Base-by-base conservation (phyloP, 2,113 vertebrate genomes). In the Casuarius casuarius region DNA sequence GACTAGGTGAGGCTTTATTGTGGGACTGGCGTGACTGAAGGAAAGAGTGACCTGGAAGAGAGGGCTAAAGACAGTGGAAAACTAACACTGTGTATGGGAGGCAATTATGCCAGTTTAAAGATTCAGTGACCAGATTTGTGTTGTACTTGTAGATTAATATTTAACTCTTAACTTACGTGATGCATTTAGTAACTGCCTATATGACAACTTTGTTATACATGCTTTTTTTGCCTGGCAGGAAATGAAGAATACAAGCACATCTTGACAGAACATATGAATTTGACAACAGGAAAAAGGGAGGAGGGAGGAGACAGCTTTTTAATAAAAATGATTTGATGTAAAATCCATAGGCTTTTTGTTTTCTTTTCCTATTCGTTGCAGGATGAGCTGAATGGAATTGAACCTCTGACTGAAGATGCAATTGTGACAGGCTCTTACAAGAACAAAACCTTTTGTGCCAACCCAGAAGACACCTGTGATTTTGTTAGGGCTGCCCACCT, bases 381-480 rank as follows among this genome's bases (percentile, higher is more conserved):
- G 99, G 97, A 98, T 79, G 94, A 98, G 56, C 88, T 98, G 65
- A 97, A 97, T 78, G 98, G 89, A 84, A 97, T 97, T 51, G 98
- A 98, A 42, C 97, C 97, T 56, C 91, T 98, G 96, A 95, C 82
- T 70, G 98, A 99, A 87, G 98, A 99, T 81, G 97, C 98, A 29
- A 98, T 99, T 91, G 94, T 99, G 87, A 98, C 97, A 5, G 97
- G 98, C 48, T 98, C 97, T 31, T 96, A 98, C 95, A 97, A 95
- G 80, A 98, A 98, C 89, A 98, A 98, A 82, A 98, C 96, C 33
- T 96, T 99, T 67, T 98, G 97, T 92, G 97, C 98, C 67, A 98
- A 98, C 92, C 98, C 98, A 13, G 98, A 99, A 84, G 98, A 99
- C 87, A 99, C 98, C 0, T 98, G 98, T 94, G 98, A 99, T 77